Percentiles rank a stretch among this genome's conserved stretches.
Conservation (phyloP, 2,888 invertebrate genomes). For the Epicampocera succincta region DNA sequence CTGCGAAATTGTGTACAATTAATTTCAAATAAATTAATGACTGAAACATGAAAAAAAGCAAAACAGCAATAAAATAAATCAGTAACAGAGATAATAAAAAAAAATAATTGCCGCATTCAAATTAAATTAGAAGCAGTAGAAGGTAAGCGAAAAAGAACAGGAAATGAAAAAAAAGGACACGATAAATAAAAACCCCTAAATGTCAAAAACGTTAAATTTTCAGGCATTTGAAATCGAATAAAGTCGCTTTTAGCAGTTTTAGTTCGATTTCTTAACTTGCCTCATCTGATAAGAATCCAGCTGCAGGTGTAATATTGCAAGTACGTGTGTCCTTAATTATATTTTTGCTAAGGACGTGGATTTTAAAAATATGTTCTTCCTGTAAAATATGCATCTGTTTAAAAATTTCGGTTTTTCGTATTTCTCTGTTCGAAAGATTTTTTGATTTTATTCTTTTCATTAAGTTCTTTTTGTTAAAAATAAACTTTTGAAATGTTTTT, state of each 20-base stretch:
- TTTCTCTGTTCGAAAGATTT: no score
- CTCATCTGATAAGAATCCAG: neutral
- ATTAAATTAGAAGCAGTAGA: neutral
- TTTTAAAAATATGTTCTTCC: no score
- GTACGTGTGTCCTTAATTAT: no score
- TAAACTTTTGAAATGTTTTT: no score
- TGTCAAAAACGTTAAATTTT: conserved; percentile 38
- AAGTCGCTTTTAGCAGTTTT: neutral
- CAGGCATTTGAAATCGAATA: no score
- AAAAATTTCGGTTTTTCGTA: no score
- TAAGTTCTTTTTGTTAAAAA: no score
- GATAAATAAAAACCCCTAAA: conserved; percentile 11
- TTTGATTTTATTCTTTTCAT: no score
- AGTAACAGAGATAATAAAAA: conserved; percentile 20
- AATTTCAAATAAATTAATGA: conserved; percentile 45
- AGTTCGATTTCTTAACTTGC: neutral
- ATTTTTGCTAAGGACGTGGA: no score
- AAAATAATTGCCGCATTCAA: conserved; percentile 50
- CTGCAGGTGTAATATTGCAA: no score
- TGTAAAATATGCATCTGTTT: no score
- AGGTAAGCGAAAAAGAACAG: neutral
- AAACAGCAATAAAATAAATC: conserved; percentile 36
- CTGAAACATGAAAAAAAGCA: neutral
- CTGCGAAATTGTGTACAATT: conserved; percentile 60
- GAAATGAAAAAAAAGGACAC: no score